phyloP scores from a whole-genome alignment of 1,140 invertebrate species.

The Musca domestica region DNA sequence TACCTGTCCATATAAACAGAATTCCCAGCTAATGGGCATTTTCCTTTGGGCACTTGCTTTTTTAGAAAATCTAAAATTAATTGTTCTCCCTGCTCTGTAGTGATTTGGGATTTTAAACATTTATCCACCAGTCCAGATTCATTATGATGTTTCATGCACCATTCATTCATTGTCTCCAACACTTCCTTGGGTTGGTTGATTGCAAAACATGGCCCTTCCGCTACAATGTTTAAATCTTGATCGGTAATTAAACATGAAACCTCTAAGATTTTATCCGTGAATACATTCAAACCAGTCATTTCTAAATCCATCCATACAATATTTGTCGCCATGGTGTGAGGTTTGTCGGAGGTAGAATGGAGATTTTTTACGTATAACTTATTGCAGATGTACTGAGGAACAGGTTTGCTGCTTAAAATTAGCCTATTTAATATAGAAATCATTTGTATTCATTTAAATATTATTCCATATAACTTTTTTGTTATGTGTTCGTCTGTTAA shows the following conservation, averaged over 20 bases:
- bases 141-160: slow-evolving; percentile 75
- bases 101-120: slow-evolving; percentile 67
- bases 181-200: slow-evolving; percentile 76
- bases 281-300: slow-evolving; percentile 76
- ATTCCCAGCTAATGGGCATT: slow-evolving; percentile 84
- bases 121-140: slow-evolving; percentile 72
- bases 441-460: not conserved
- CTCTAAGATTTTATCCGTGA: slow-evolving; percentile 81
- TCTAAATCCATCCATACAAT: slow-evolving; percentile 63
- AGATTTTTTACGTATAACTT: not conserved
- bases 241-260: slow-evolving; percentile 87
- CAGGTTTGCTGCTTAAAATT: not conserved
- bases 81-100: slow-evolving; percentile 67
- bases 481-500: too few relatives aligned
- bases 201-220: slow-evolving; percentile 74
- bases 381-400: not conserved
- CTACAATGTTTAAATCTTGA: slow-evolving; percentile 73
- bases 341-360: not conserved
- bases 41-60: slow-evolving; percentile 64
- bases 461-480: not conserved
- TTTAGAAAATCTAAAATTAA: slow-evolving; percentile 72
- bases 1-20: slow-evolving; percentile 76
- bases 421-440: slow-evolving; percentile 9
- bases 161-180: slow-evolving; percentile 76
- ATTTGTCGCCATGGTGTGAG: not conserved